These are phyloP conservation scores for Pseudorhombus dupliciocellatus DNA, from an alignment of 2,113 vertebrate species.

Conservation along the genomic window DNA sequence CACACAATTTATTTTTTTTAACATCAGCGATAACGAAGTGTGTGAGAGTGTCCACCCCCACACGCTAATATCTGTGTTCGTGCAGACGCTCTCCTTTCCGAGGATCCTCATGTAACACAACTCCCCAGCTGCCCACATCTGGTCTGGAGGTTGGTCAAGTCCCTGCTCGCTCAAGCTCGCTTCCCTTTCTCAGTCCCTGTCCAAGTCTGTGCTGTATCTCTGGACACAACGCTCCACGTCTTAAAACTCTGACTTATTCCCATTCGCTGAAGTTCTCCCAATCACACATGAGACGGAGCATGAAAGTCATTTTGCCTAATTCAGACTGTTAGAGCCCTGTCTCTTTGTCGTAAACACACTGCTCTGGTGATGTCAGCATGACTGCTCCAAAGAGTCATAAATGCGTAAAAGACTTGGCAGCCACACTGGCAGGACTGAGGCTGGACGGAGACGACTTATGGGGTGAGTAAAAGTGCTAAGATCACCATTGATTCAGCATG, in stretches of 20 bases:
- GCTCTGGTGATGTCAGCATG: constrained; percentile 56
- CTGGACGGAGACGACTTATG: constrained; percentile 49
- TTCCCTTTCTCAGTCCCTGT: neutral
- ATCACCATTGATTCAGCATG: constrained; percentile 67
- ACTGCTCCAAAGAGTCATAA: constrained; percentile 44
- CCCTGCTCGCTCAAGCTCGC: neutral
- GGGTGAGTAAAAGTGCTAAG: constrained; percentile 57
- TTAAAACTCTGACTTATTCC: neutral
- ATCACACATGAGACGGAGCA: constrained; percentile 2
- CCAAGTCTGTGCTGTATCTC: neutral
- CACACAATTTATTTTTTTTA: neutral
- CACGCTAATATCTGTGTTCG: constrained; percentile 2
- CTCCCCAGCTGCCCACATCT: constrained; percentile 59
- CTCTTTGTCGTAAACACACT: constrained; percentile 20
- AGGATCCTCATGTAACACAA: constrained; percentile 29
- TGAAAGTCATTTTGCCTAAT: constrained; percentile 15
- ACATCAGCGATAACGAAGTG: neutral
- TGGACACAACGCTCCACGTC: neutral
- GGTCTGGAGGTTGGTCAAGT: constrained; percentile 45
- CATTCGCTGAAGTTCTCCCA: neutral
- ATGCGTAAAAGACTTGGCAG: constrained; percentile 55
- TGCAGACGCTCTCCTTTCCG: constrained; percentile 11
- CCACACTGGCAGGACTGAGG: constrained; percentile 12
- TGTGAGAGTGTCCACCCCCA: neutral
- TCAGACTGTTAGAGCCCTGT: neutral